Evolutionary conservation across 2,113 vertebrate species (phyloP).

Genomic region (Myiozetetes cayanensis): DNA sequence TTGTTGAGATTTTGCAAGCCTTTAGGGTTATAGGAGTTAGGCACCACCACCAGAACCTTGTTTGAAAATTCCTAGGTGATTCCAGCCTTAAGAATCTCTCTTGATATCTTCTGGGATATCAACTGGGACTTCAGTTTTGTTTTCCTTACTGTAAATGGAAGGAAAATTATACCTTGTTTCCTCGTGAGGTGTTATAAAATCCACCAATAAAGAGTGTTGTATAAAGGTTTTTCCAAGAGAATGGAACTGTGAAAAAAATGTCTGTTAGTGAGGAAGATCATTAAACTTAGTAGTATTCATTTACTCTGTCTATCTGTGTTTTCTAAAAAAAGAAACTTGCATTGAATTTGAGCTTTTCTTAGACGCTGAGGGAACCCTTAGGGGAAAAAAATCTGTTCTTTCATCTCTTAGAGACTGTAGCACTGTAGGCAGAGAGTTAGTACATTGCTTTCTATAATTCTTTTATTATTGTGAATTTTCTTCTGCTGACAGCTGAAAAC

Average conservation of each 20-base stretch:
- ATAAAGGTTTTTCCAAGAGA: not conserved
- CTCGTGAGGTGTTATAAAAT: not conserved
- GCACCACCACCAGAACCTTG: not conserved
- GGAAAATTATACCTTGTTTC: not conserved
- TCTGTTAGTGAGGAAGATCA: not conserved
- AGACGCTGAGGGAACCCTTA: not conserved
- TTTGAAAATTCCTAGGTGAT: not conserved
- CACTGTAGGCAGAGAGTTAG: not conserved
- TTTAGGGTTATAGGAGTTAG: not conserved
- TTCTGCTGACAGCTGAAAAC: not conserved
- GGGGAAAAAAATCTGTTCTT: not conserved
- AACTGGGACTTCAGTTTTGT: not conserved
- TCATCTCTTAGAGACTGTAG: not conserved
- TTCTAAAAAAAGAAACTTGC: not conserved
- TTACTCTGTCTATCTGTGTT: not conserved
- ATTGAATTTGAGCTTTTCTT: not conserved
- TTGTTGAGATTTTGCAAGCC: not conserved
- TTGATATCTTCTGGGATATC: no score
- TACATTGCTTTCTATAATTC: not conserved
- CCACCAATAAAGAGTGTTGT: not conserved
- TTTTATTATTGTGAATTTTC: slow-evolving; percentile 4
- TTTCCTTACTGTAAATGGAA: not conserved
- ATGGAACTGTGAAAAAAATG: not conserved
- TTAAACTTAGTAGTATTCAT: not conserved
- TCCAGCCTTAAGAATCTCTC: not conserved